Evolutionary conservation across 2,113 vertebrate species (phyloP).

Genomic region (Elaphurus davidianus): DNA sequence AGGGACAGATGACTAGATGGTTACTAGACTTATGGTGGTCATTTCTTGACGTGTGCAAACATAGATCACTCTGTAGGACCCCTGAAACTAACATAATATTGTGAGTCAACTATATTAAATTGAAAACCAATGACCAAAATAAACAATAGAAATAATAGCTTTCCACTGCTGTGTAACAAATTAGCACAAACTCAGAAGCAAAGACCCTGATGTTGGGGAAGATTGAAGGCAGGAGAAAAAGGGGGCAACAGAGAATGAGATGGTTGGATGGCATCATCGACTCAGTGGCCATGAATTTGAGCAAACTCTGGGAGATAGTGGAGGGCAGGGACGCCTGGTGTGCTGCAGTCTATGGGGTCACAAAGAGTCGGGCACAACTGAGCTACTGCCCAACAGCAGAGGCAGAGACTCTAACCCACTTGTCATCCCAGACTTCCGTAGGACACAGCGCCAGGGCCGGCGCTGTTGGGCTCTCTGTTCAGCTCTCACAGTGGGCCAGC

Average conservation of each 20-base stretch:
- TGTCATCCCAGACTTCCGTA: not conserved
- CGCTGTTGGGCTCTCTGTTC: too few relatives aligned
- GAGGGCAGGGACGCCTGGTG: not conserved
- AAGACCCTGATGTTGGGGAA: not conserved
- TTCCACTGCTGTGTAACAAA: not conserved
- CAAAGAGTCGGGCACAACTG: not conserved
- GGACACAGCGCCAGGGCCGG: not conserved
- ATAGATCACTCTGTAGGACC: not conserved
- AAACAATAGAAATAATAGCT: not conserved
- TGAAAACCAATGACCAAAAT: not conserved
- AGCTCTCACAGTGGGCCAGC: not conserved
- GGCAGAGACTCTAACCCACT: rapidly evolving
- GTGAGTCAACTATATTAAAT: not conserved
- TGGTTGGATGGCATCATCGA: not conserved
- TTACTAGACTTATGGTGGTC: rapidly evolving
- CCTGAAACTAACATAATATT: not conserved
- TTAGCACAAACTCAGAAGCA: not conserved
- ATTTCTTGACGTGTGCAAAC: not conserved
- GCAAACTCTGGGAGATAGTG: not conserved
- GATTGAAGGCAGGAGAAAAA: not conserved
- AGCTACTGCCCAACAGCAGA: not conserved
- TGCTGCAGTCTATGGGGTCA: not conserved
- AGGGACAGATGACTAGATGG: not conserved
- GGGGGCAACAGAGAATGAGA: not conserved
- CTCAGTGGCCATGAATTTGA: not conserved